These are phyloP conservation scores for Sthenelais limicola DNA, from an alignment of 2,888 invertebrate species.

Conservation along the genomic window DNA sequence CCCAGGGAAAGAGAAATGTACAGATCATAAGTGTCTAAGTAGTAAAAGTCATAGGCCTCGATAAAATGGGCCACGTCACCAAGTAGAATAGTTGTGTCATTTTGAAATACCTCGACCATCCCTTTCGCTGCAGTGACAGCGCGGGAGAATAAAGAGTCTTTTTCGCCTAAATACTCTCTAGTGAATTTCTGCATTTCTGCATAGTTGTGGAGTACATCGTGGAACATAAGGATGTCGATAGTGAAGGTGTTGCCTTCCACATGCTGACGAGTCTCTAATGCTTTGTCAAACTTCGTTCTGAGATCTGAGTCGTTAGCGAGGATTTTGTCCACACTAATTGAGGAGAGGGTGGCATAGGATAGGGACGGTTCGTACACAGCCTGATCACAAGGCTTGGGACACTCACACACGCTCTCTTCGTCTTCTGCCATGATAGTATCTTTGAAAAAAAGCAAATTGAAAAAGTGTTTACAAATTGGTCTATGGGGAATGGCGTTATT, in stretches of 20 bases:
- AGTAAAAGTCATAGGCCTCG: constrained; percentile 37
- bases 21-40: constrained; percentile 2
- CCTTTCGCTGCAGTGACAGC: constrained; percentile 39
- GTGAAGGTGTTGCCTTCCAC: not conserved
- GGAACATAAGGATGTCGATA: too few species aligned
- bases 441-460: too few species aligned
- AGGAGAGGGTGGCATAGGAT: constrained; percentile 11
- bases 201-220: too few species aligned
- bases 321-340: constrained; percentile 20
- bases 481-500: too few species aligned
- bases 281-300: constrained; percentile 10
- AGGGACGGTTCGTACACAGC: constrained; percentile 12
- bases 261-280: constrained; percentile 1
- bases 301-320: not conserved
- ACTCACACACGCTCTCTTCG: not conserved
- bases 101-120: constrained; percentile 43
- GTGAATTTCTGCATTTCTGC: constrained; percentile 42
- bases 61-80: constrained; percentile 31
- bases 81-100: constrained; percentile 40
- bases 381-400: constrained; percentile 20
- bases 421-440: too few species aligned
- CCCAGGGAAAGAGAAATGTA: constrained; percentile 3
- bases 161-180: constrained; percentile 46
- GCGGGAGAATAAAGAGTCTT: constrained; percentile 45
- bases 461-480: too few species aligned